A percentile compares a stretch with the other conserved stretches of the same genome.
Conservation (phyloP, 2,888 invertebrate species). For the Morinoia aosen region DNA sequence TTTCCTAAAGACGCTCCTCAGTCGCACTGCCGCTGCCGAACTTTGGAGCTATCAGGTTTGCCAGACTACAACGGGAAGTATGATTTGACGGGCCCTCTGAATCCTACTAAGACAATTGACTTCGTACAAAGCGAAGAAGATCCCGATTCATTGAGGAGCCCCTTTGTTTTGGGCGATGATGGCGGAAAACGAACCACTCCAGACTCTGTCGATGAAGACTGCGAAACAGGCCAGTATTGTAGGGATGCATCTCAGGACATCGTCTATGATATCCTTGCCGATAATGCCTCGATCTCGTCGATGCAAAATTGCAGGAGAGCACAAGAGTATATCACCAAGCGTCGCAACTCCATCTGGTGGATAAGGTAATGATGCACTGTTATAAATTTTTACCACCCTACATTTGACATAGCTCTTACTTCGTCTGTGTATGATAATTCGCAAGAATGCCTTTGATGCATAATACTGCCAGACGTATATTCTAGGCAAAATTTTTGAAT, state of each 20-base stretch:
- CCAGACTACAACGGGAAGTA: constrained; percentile 5
- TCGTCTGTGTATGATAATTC: background rate
- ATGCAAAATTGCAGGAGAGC: background rate
- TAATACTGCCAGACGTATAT: too few species aligned
- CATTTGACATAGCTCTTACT: background rate
- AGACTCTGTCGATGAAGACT: background rate
- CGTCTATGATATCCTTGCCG: background rate
- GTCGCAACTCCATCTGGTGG: constrained; percentile 13
- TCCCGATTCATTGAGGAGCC: background rate
- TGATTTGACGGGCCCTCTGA: background rate
- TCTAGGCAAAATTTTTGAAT: too few species aligned
- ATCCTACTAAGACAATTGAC: background rate
- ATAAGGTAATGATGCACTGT: background rate
- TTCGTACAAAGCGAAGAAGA: background rate
- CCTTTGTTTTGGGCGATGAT: background rate
- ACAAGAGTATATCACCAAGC: background rate
- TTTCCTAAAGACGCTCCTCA: background rate
- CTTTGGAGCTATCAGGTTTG: background rate
- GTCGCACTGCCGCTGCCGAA: background rate
- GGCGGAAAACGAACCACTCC: background rate
- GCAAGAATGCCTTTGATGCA: background rate
- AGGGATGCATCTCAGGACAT: background rate
- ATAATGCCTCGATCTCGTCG: background rate
- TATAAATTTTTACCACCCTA: background rate
- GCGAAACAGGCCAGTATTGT: background rate